A percentile compares a stretch with the other conserved stretches of the same genome.
phyloP scores from a whole-genome alignment of 35 echinoderm and acorn worm species.

The Apostichopus japonicus region DNA sequence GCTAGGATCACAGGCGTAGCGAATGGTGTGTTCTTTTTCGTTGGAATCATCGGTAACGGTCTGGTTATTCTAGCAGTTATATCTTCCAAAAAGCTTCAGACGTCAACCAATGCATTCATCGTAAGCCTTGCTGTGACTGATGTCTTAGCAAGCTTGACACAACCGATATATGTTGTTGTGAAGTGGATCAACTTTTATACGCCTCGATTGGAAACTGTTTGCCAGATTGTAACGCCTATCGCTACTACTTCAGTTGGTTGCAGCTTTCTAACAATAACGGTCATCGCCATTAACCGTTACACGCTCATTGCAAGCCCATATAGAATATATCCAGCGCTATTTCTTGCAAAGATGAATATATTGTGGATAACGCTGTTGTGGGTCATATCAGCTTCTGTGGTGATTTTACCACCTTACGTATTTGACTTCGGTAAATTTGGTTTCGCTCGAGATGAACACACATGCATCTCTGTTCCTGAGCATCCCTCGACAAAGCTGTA shows the following conservation, averaged over 20 bases:
- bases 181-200: constrained; percentile 16
- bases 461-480: neutral
- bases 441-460: neutral
- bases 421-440: constrained; percentile 3
- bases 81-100: constrained; percentile 53
- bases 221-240: neutral
- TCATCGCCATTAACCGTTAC: constrained; percentile 48
- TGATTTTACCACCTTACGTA: neutral
- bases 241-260: constrained; percentile 1
- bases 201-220: constrained; percentile 35
- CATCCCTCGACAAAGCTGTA: neutral
- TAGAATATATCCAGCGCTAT: constrained; percentile 12
- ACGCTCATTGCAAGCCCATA: constrained; percentile 52
- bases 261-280: constrained; percentile 28
- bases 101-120: constrained; percentile 68
- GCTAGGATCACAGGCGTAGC: neutral
- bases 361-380: constrained; percentile 13
- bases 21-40: constrained; percentile 1
- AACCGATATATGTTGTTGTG: neutral
- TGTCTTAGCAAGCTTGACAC: constrained; percentile 19
- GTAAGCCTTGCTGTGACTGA: constrained; percentile 72
- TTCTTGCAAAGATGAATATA: neutral
- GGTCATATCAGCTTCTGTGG: neutral
- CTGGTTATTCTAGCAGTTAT: neutral
- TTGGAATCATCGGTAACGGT: constrained; percentile 23